Percentiles rank a stretch among this genome's conserved stretches.
These are phyloP conservation scores for Lasioglossum marginatum DNA, from an alignment of 2,888 invertebrate species.

Conservation along the genomic window DNA sequence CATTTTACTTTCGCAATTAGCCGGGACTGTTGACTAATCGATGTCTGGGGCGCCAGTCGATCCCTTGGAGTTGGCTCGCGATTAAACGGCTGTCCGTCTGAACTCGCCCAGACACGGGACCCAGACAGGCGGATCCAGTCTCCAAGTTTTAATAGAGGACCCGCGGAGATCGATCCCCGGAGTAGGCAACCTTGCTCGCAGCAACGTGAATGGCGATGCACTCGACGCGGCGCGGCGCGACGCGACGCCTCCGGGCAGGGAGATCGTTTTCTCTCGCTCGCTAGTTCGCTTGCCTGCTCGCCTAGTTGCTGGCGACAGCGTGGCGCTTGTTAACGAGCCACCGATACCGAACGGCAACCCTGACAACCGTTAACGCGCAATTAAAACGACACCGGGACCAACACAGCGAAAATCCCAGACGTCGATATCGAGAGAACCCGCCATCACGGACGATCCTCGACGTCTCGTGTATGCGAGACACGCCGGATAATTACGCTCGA, in stretches of 20 bases:
- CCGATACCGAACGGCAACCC: slow-evolving; percentile 50
- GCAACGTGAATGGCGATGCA: slow-evolving; percentile 56
- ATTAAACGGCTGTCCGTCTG: neutral
- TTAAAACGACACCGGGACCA: slow-evolving; percentile 61
- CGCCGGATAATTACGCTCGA: slow-evolving; percentile 64
- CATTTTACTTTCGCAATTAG: slow-evolving; percentile 40
- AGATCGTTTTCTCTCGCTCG: neutral
- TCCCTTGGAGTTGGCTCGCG: neutral
- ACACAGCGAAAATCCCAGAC: slow-evolving; percentile 42
- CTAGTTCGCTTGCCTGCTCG: neutral
- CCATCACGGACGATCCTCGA: slow-evolving; percentile 40
- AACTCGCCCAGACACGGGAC: neutral
- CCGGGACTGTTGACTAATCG: slow-evolving; percentile 24
- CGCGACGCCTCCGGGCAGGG: slow-evolving; percentile 2
- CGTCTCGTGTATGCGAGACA: slow-evolving; percentile 46
- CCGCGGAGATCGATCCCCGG: slow-evolving; percentile 60
- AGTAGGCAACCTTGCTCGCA: slow-evolving; percentile 8
- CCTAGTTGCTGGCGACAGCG: slow-evolving; percentile 24
- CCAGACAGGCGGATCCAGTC: slow-evolving; percentile 17
- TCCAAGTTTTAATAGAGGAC: slow-evolving; percentile 59
- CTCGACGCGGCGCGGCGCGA: slow-evolving; percentile 40
- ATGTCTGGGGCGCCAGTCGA: neutral
- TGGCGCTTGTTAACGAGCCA: slow-evolving; percentile 68
- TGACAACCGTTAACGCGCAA: slow-evolving; percentile 69
- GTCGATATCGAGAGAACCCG: neutral